A percentile compares a stretch with the other conserved stretches of the same genome.
phyloP scores from a whole-genome alignment of 2,797 vertebrate species.

The Leptatherina wallacei region DNA sequence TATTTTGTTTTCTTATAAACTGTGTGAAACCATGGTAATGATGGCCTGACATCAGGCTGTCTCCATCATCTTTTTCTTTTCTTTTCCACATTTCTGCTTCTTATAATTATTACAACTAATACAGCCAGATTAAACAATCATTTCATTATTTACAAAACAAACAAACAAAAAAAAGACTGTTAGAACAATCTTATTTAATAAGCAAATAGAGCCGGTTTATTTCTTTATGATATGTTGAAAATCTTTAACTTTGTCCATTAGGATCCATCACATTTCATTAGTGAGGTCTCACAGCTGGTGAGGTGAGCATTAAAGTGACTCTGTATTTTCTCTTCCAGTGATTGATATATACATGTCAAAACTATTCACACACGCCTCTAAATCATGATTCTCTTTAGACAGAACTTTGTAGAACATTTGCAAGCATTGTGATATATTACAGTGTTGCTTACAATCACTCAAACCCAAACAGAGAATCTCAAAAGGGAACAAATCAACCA shows the following conservation, averaged over 20 bases:
- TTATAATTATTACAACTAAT: not conserved
- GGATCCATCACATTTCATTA: conserved; percentile 25
- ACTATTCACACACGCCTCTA: conserved; percentile 47
- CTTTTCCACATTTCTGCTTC: not conserved
- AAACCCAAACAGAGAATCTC: conserved; percentile 17
- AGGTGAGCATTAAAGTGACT: conserved; percentile 15
- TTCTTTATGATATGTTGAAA: too few species aligned
- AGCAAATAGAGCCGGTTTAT: too few species aligned
- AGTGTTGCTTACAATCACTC: not conserved
- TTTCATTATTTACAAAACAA: not conserved
- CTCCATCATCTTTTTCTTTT: not conserved
- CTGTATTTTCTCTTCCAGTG: conserved; percentile 18
- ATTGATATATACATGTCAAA: conserved; percentile 45
- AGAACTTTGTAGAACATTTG: conserved; percentile 43
- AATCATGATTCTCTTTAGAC: conserved; percentile 54
- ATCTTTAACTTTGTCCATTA: conserved; percentile 7
- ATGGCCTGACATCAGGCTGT: not conserved
- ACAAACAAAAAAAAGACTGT: not conserved
- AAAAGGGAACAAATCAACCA: conserved; percentile 54
- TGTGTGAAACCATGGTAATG: not conserved
- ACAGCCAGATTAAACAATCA: not conserved
- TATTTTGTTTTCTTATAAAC: not conserved
- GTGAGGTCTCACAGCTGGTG: conserved; percentile 17
- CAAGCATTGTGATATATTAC: conserved; percentile 42
- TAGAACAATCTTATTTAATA: too few species aligned